phyloP scores from a whole-genome alignment of 2,888 invertebrate species.

The Amphipyra berbera region DNA sequence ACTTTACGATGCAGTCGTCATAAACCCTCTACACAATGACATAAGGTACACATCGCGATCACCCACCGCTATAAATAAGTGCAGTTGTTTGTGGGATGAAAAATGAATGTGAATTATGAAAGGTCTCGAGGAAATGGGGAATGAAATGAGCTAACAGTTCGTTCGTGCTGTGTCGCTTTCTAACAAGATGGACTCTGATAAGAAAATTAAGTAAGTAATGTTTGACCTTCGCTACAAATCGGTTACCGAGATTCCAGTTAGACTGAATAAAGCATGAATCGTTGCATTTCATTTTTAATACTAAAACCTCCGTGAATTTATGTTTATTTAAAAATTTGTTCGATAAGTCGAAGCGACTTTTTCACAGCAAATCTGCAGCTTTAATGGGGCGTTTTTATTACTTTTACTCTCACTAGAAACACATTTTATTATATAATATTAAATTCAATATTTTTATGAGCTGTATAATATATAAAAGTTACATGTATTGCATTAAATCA shows the following conservation, averaged over 20 bases:
- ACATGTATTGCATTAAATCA: conserved; percentile 58
- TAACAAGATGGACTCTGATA: conserved; percentile 58
- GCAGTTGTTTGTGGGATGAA: conserved; percentile 64
- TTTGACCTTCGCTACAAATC: conserved; percentile 44
- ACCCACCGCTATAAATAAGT: conserved; percentile 49
- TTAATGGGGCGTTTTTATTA: conserved; percentile 53
- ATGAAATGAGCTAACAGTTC: conserved; percentile 59
- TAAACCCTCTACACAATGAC: conserved; percentile 50
- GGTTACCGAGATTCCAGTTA: conserved; percentile 28
- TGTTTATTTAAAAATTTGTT: conserved; percentile 14
- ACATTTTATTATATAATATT: conserved; percentile 49
- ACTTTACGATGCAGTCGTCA: conserved; percentile 62
- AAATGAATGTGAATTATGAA: conserved; percentile 70
- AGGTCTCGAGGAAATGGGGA: conserved; percentile 69
- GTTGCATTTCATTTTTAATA: conserved; percentile 12
- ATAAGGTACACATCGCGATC: conserved; percentile 59
- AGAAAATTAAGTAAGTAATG: conserved; percentile 44
- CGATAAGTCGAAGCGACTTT: conserved; percentile 21
- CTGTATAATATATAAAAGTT: conserved; percentile 51
- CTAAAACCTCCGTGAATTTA: background rate
- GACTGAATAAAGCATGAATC: conserved; percentile 16
- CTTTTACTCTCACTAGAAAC: conserved; percentile 44
- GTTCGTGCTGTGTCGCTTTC: conserved; percentile 49
- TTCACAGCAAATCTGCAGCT: conserved; percentile 40
- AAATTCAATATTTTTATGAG: conserved; percentile 57